Evolutionary conservation across 2,797 vertebrate genomes (phyloP), one percentile per base, ranked within the genome.

Genomic region (Chelidonichthys spinosus): DNA sequence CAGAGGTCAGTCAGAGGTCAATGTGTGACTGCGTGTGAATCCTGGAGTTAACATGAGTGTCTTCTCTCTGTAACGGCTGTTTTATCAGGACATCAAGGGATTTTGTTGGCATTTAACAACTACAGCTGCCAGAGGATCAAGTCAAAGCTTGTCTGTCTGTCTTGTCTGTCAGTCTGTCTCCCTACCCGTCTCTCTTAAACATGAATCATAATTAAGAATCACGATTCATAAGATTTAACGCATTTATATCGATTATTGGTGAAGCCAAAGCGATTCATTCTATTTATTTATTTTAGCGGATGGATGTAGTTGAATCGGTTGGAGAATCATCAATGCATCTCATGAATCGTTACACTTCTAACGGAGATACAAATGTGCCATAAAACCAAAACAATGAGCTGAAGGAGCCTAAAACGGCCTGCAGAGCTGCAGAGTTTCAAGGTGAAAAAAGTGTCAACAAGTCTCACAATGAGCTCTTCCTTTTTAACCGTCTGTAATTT

Each of bases 61-160:
- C 18, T 37, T 15, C 55, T 58, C 37, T 42, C 69, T 17, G 40
- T 44, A 36, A 76, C 53, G 33, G 33, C 46, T 17, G 32, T 69
- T 72, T 81, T 72, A 72, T 85, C 63, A 73, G 32, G 25, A 50
- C 50, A 74, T 53, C 59, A 55, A 74, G 74, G 37, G 0, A 35
- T 79, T 63, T 35, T 43, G 7, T 75, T 65, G 13, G n/a, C 33
- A n/a, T 74, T 65, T 60, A 60, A 54, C 36, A n/a, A 8, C 69
- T 61, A 40, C 43, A 56, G 58, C 40, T 65, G 71, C 39, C 47
- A 56, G 35, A 59, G 61, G 47, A 63, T 35, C 3, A 0, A n/a
- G 13, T 17, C 5, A 5, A 55, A 62, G 72, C 60, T 62, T 83
- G 69, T 81, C 79, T 79, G 70, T 61, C 58, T 71, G 60, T 56